phyloP scores from a whole-genome alignment of 2,888 invertebrate genomes.

The Chironomus tentans region DNA sequence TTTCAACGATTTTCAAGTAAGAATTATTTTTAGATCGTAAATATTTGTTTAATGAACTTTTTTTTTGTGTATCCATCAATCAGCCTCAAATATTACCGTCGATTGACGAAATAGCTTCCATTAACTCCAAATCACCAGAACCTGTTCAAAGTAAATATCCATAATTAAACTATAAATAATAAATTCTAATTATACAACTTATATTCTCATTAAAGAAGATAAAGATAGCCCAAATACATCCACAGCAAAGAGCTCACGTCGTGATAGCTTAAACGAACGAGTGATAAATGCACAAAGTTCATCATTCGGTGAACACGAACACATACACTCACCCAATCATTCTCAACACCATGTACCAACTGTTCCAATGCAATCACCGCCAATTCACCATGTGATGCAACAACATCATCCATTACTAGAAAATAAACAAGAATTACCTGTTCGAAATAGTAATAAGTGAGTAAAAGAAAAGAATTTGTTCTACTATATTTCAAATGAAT shows the following conservation, averaged over 20 bases:
- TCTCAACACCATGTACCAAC: constrained; percentile 30
- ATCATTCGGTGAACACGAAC: constrained; percentile 31
- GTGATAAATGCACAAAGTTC: constrained; percentile 13
- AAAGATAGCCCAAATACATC: constrained; percentile 46
- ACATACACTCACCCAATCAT: constrained; percentile 19
- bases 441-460: constrained; percentile 14
- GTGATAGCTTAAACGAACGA: constrained; percentile 53
- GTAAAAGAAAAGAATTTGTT: constrained; percentile 7
- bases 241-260: constrained; percentile 58
- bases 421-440: constrained; percentile 25
- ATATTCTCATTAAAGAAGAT: neutral
- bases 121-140: constrained; percentile 30
- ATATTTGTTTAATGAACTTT: neutral
- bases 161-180: neutral
- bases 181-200: neutral
- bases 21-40: neutral
- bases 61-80: neutral
- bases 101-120: constrained; percentile 45
- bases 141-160: constrained; percentile 28
- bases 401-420: constrained; percentile 28
- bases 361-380: constrained; percentile 30
- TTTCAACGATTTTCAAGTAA: constrained; percentile 47
- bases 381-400: constrained; percentile 26
- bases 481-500: neutral
- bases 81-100: constrained; percentile 41